Conservation (phyloP, 2,888 invertebrate species). For the Dolichopus griseipennis region DNA sequence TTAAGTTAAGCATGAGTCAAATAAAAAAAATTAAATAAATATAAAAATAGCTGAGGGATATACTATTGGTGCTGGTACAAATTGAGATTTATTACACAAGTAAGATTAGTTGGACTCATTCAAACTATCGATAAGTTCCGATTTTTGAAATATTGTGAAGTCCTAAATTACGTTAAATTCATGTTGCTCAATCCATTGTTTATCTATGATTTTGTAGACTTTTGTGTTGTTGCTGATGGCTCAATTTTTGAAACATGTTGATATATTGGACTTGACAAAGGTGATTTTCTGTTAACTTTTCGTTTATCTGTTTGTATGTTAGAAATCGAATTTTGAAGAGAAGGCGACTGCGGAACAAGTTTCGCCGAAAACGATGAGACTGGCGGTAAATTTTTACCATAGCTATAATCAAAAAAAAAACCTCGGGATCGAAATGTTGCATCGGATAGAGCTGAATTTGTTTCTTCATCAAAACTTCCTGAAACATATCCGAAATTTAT, state of each 20-base stretch:
- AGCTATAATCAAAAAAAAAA: slow-evolving; percentile 42
- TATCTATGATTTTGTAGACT: slow-evolving; percentile 18
- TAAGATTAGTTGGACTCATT: slow-evolving; percentile 41
- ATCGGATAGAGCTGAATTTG: slow-evolving; percentile 58
- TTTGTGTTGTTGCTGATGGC: slow-evolving; percentile 31
- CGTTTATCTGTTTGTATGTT: slow-evolving; percentile 54
- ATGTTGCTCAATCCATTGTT: slow-evolving; percentile 51
- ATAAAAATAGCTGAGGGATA: slow-evolving; percentile 53
- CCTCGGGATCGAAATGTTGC: slow-evolving; percentile 47
- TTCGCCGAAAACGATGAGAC: slow-evolving; percentile 68
- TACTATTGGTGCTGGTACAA: slow-evolving; percentile 59
- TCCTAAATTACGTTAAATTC: slow-evolving; percentile 63
- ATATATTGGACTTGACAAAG: slow-evolving; percentile 55
- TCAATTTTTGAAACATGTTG: slow-evolving; percentile 43
- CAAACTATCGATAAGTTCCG: slow-evolving; percentile 40
- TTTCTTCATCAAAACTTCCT: slow-evolving; percentile 61
- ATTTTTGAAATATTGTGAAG: slow-evolving; percentile 62
- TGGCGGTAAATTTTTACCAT: slow-evolving; percentile 63
- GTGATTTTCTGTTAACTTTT: slow-evolving; percentile 37
- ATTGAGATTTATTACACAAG: slow-evolving; percentile 57
- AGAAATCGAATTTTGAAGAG: slow-evolving; percentile 72
- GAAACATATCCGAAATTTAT: slow-evolving; percentile 31
- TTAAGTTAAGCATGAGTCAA: too few relatives aligned
- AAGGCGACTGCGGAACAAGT: slow-evolving; percentile 61
- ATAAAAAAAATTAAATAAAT: too few relatives aligned